phyloP scores from a whole-genome alignment of 2,113 vertebrate species.

The Australoheros scitulus region DNA sequence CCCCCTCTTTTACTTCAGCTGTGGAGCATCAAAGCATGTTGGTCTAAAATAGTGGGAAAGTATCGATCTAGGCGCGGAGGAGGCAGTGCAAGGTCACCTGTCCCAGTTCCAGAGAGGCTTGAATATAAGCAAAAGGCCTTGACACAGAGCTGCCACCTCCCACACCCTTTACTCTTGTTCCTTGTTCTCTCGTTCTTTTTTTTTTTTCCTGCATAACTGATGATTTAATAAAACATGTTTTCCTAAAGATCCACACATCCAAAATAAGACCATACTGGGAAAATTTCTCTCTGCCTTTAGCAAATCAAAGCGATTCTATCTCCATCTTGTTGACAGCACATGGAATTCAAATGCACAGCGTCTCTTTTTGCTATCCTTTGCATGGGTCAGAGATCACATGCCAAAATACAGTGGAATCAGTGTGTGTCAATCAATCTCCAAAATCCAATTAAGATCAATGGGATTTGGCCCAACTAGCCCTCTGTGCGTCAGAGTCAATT shows the following conservation, averaged over 20 bases:
- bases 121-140: conserved; percentile 55
- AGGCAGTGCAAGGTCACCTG: conserved; percentile 71
- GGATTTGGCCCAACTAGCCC: conserved; percentile 51
- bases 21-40: conserved; percentile 71
- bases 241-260: conserved; percentile 22
- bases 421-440: conserved; percentile 51
- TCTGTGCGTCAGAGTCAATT: conserved; percentile 57
- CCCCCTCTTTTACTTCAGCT: conserved; percentile 53
- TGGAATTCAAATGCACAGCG: conserved; percentile 28
- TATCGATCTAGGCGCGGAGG: conserved; percentile 69
- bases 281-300: neutral
- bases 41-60: conserved; percentile 73
- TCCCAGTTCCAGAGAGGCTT: conserved; percentile 52
- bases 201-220: neutral
- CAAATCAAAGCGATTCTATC: neutral
- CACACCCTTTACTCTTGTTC: neutral
- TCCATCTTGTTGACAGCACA: conserved; percentile 1
- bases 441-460: conserved; percentile 69
- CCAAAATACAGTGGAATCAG: conserved; percentile 39
- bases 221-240: conserved; percentile 38
- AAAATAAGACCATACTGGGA: conserved; percentile 24
- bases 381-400: conserved; percentile 21
- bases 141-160: conserved; percentile 32
- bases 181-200: conserved; percentile 4
- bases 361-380: conserved; percentile 19